Percentiles rank a stretch among this genome's conserved stretches.
These are phyloP conservation scores for Bombus difficillimus DNA, from an alignment of 1,140 invertebrate species.

Conservation along the genomic window DNA sequence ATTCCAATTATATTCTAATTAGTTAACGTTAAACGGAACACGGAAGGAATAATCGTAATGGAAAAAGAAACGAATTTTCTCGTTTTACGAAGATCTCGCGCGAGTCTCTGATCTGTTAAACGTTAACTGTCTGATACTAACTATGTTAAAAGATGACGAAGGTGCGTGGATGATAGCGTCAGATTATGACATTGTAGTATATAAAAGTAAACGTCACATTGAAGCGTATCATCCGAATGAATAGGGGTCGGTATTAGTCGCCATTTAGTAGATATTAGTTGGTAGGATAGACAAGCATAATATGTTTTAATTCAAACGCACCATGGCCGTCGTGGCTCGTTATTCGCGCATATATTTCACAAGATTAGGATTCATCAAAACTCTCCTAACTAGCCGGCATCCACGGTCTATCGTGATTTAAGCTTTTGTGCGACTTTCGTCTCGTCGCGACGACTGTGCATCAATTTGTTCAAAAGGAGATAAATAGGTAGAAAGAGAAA, in stretches of 20 bases:
- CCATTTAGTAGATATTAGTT: conserved; percentile 53
- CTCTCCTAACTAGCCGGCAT: conserved; percentile 53
- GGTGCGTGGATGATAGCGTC: neutral
- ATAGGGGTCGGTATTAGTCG: conserved; percentile 65
- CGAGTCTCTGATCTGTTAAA: neutral
- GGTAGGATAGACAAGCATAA: conserved; percentile 8
- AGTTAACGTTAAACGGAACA: neutral
- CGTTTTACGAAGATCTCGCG: neutral
- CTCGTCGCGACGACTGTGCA: neutral
- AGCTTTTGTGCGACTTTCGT: conserved; percentile 20
- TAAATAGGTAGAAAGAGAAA: neutral
- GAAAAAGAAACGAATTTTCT: neutral
- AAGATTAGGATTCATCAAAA: conserved; percentile 63
- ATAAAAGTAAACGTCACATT: neutral
- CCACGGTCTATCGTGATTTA: conserved; percentile 23
- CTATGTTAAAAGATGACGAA: neutral
- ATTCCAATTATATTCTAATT: neutral
- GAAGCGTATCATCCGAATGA: conserved; percentile 37
- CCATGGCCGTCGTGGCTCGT: conserved; percentile 33
- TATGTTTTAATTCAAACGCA: conserved; percentile 53
- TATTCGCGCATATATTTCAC: conserved; percentile 62
- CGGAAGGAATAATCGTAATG: neutral
- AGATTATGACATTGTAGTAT: conserved; percentile 1
- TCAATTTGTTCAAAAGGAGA: conserved; percentile 5
- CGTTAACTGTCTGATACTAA: neutral